phyloP scores from a whole-genome alignment of 2,888 invertebrate species.

The Cordylochernes scorpioides region DNA sequence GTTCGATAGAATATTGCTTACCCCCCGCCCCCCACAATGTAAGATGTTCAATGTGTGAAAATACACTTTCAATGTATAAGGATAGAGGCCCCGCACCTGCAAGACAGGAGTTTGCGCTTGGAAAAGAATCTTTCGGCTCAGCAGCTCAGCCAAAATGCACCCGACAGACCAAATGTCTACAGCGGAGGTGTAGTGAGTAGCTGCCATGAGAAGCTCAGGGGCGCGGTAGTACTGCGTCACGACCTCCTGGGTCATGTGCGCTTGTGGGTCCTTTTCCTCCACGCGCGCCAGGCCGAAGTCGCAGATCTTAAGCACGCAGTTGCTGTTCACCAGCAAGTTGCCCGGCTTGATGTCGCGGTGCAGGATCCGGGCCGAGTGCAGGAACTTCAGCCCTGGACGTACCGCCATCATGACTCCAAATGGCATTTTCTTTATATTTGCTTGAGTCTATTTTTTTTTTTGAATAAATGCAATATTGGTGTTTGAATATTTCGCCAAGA shows the following conservation, averaged over 20 bases:
- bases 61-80: no score
- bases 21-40: no score
- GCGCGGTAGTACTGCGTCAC: constrained; percentile 98
- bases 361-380: constrained; percentile 87
- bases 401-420: no score
- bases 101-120: constrained; percentile 96
- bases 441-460: no score
- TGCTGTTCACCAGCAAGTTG: constrained; percentile 91
- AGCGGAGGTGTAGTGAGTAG: constrained; percentile 79
- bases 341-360: constrained; percentile 98
- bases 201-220: constrained; percentile 95
- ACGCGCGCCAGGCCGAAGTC: constrained; percentile 89
- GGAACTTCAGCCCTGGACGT: constrained; percentile 88
- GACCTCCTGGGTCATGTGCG: constrained; percentile 97
- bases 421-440: no score
- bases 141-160: constrained; percentile 90
- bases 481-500: no score
- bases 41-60: no score
- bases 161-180: constrained; percentile 98
- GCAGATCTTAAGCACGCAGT: constrained; percentile 95
- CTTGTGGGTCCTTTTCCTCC: constrained; percentile 71
- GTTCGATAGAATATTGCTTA: no score
- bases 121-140: constrained; percentile 81
- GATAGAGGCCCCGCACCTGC: no score
- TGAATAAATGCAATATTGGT: no score